A percentile compares a stretch with the other conserved stretches of the same genome.
phyloP scores from a whole-genome alignment of 2,888 invertebrate species.

The Synergus laeviventris region DNA sequence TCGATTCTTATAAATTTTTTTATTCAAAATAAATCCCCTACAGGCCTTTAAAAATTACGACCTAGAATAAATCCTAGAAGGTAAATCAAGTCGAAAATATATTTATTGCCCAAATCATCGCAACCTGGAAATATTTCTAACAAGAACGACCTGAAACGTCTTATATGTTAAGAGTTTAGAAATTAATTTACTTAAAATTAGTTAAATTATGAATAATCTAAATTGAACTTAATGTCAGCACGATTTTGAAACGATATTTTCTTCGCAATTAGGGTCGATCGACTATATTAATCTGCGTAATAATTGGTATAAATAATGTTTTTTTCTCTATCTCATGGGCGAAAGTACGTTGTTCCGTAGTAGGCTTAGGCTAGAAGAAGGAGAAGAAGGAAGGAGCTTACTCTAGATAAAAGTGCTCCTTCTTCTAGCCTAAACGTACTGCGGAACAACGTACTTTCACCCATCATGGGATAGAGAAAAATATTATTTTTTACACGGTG shows the following conservation, averaged over 20 bases:
- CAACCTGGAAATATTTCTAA: background rate
- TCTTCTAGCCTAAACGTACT: too few relatives aligned
- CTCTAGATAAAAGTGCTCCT: too few relatives aligned
- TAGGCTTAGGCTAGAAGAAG: too few relatives aligned
- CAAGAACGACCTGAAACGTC: background rate
- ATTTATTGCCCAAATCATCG: background rate
- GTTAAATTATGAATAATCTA: background rate
- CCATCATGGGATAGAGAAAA: too few relatives aligned
- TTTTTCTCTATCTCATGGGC: too few relatives aligned
- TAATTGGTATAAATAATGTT: slow-evolving; percentile 8
- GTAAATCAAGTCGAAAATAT: background rate
- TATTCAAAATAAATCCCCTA: background rate
- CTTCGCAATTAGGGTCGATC: background rate
- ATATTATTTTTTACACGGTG: too few relatives aligned
- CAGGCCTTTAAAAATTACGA: background rate
- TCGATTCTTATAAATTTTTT: background rate
- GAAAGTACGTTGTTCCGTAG: too few relatives aligned
- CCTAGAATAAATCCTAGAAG: background rate
- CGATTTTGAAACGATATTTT: background rate
- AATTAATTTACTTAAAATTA: background rate
- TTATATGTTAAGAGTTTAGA: background rate
- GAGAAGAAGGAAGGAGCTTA: too few relatives aligned
- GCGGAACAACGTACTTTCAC: too few relatives aligned
- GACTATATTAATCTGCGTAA: slow-evolving; percentile 23
- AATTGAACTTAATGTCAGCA: background rate